Base-by-base conservation (phyloP, 2,113 vertebrate genomes). In the Megaleporinus macrocephalus region DNA sequence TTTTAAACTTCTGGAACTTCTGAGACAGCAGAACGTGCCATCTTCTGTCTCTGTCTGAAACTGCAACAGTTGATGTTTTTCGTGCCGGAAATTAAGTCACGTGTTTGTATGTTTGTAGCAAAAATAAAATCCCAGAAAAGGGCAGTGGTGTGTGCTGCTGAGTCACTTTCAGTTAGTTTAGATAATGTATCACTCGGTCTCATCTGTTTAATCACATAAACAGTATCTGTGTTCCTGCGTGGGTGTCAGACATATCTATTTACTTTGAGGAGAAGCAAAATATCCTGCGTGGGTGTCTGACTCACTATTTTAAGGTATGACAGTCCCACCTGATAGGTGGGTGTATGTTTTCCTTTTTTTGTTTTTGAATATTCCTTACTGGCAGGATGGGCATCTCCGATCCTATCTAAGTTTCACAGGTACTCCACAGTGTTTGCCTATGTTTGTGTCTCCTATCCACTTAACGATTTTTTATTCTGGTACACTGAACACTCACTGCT, bases 101-200 rank as follows among this genome's bases (percentile, higher is more conserved):
- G 15, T 51, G 49, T 16, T 9, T 57, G n/a, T n/a, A 57, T 57
- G 18, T 20, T 57, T 22, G 49, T 49, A 73, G 79, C n/a, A 4
- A 0, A 30, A 33, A 66, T 53, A 22, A 78, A 78, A 63, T 27
- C 36, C 13, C 10, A 55, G 59, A 76, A 26, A 70, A 44, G 6
- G 72, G n/a, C 69, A 74, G 53, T 10, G 26, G 33, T 51, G 20
- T 72, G 7, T 36, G 57, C 24, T 30, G 61, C 18, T 76, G 73
- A 74, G 49, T 22, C 27, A 53, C 18, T 53, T 65, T 63, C 30
- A 47, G 73, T 62, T 76, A 29, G 33, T 73, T 53, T 66, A 36
- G 71, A 26, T 18, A 44, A 5, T 44, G 41, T 44, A 44, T 44
- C 41, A 44, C 5, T 44, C 5, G 41, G 10, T 11, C 41, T 44